Conservation (phyloP, 2,113 vertebrate genomes). For the Redunca redunca region DNA sequence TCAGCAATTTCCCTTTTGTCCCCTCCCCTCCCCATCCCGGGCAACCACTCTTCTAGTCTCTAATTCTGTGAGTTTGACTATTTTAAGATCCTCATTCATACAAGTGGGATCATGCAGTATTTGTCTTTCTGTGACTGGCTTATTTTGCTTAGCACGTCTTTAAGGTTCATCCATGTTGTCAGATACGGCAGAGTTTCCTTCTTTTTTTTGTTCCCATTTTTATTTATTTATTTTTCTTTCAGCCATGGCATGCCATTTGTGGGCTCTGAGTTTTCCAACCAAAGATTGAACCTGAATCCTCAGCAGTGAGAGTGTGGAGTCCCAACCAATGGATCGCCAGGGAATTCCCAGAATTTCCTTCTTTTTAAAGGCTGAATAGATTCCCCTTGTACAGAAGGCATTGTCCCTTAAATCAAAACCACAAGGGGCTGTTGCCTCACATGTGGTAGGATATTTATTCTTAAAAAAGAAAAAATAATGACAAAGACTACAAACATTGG, state of each 20-base stretch:
- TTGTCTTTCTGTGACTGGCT: neutral
- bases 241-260: neutral
- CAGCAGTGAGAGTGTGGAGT: neutral
- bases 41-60: neutral
- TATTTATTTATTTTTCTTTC: neutral
- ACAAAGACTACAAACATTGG: neutral
- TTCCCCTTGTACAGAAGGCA: neutral
- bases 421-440: neutral
- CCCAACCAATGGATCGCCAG: neutral
- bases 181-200: neutral
- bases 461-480: neutral
- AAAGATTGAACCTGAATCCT: neutral
- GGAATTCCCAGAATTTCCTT: neutral
- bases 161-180: neutral
- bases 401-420: neutral
- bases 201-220: neutral
- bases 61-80: neutral
- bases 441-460: neutral
- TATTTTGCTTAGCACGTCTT: neutral
- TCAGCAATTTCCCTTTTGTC: neutral
- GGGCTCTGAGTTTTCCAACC: neutral
- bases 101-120: neutral
- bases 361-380: neutral
- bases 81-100: neutral
- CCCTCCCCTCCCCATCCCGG: neutral